Conservation (phyloP, 2,797 vertebrate genomes). For the Margarornis squamiger region DNA sequence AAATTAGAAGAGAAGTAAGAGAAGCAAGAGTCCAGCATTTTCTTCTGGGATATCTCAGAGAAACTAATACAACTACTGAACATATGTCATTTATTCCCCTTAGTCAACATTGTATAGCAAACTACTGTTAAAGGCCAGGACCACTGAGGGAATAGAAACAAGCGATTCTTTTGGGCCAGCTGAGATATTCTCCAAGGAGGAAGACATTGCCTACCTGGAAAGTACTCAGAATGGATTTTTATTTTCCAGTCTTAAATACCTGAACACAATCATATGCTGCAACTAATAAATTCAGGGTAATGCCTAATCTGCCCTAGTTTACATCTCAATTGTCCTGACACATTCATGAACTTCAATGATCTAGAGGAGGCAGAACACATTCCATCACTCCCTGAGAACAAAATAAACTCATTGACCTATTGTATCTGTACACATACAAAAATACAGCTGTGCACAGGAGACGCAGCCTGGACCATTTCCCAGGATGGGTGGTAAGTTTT, state of each 20-base stretch:
- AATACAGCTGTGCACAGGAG: neutral
- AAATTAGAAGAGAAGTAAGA: neutral
- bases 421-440: neutral
- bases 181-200: neutral
- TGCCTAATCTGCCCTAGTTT: neutral
- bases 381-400: neutral
- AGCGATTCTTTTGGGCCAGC: neutral
- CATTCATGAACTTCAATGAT: neutral
- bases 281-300: neutral
- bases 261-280: neutral
- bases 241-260: neutral
- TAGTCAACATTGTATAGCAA: neutral
- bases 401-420: neutral
- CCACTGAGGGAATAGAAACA: neutral
- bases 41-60: neutral
- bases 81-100: neutral
- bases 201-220: neutral
- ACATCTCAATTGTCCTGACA: fast-evolving
- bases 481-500: neutral
- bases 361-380: neutral
- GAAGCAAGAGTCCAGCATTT: neutral
- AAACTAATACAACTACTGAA: neutral
- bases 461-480: neutral
- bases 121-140: neutral
- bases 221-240: neutral